Evolutionary conservation across 2,888 invertebrate species (phyloP).

Genomic region (Drosophila birchii): DNA sequence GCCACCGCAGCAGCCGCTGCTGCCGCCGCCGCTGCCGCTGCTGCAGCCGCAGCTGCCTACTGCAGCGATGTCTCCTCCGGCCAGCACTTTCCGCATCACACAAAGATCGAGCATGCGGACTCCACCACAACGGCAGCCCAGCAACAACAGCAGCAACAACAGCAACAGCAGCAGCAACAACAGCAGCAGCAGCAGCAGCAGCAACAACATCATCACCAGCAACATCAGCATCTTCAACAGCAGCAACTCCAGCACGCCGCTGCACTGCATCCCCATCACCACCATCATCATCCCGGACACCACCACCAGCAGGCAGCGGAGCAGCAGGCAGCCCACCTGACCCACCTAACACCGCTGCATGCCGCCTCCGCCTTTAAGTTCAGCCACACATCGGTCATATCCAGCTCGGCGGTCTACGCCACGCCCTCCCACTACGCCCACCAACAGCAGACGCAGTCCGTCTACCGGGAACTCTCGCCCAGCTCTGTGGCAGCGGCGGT

Average conservation of each 20-base stretch:
- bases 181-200: constrained; percentile 71
- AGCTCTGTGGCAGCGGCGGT: constrained; percentile 55
- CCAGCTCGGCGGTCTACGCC: constrained; percentile 74
- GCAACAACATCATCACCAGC: constrained; percentile 61
- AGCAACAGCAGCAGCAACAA: constrained; percentile 59
- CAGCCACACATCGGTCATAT: constrained; percentile 76
- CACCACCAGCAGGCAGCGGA: constrained; percentile 59
- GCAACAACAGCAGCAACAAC: constrained; percentile 68
- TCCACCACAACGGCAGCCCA: constrained; percentile 83
- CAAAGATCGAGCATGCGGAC: constrained; percentile 84
- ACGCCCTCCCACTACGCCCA: constrained; percentile 64
- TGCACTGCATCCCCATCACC: constrained; percentile 58
- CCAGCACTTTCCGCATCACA: constrained; percentile 76
- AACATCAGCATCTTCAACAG: constrained; percentile 59
- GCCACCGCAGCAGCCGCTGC: constrained; percentile 53
- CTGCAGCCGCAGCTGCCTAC: constrained; percentile 73
- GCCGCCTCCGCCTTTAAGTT: constrained; percentile 74
- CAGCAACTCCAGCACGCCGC: constrained; percentile 55
- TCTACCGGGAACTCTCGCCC: constrained; percentile 76
- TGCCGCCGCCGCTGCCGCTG: constrained; percentile 50
- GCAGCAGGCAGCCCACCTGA: constrained; percentile 54
- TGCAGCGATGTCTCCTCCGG: constrained; percentile 76
- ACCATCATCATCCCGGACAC: constrained; percentile 58
- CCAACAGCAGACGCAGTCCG: constrained; percentile 65
- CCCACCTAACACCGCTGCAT: constrained; percentile 70